Base-by-base conservation (phyloP, 2,797 vertebrate species). In the Rhinogobio ventralis region DNA sequence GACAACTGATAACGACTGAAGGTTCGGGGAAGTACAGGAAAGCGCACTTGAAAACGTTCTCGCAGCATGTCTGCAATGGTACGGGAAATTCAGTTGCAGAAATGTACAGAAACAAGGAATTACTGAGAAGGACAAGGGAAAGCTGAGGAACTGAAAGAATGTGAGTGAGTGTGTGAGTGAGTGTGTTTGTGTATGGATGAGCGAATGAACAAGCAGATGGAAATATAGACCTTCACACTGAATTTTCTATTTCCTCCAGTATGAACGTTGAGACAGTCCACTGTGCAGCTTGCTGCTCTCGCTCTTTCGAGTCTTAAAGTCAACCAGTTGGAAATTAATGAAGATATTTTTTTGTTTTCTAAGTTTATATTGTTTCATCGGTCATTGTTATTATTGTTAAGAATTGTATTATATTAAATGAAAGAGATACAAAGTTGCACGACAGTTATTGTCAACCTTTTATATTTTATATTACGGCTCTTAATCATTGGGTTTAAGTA, bases 181-280 rank as follows among this genome's bases (percentile, higher is more conserved):
- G 53, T 90, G 4, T 3, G 82, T 77, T 84, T 28, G 62, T 85
- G 84, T 17, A 77, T 81, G 86, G 85, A 88, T 89, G 91, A 85
- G 49, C 89, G 28, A 45, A 79, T 88, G 74, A 82, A 90, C 51
- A 74, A 80, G 85, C 62, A 45, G 84, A 88, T 81, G 88, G 82
- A 91, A 72, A 87, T 86, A 90, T 45, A 79, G 88, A 94, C 91
- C 85, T 91, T 92, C 39, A 88, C 91, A 89, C 92, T 89, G 93
- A 92, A 92, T 93, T 91, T 85, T 91, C 90, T 92, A 93, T 89
- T 95, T 96, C 94, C 94, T 96, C 94, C 93, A 94, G 94, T 94
- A 95, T 96, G 96, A 96, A 95, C 95, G 96, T 95, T 96, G 92
- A 96, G 96, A 97, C 95, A 94, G 95, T 95, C 95, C 95, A 93